Conservation (phyloP, 64 coral and sea anemone species). For the Cladopsammia gracilis region DNA sequence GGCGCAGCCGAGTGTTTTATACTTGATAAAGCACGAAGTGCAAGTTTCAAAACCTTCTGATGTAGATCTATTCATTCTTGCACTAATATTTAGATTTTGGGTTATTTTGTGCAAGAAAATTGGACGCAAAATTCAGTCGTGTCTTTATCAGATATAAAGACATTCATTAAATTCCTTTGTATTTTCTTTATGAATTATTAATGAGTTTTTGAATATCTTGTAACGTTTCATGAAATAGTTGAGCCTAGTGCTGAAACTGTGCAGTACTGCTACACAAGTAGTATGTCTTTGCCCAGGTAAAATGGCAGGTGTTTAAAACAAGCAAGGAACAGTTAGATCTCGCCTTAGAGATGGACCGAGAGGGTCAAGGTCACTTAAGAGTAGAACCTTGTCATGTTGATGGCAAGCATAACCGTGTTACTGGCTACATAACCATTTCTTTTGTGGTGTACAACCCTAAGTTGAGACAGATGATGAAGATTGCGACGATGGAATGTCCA, state of each 20-base stretch:
- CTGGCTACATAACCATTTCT: slow-evolving; percentile 67
- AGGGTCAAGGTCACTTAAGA: slow-evolving; percentile 46
- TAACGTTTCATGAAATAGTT: slow-evolving; percentile 28
- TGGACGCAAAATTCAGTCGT: no score
- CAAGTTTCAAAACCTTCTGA: no score
- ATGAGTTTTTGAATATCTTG: no score
- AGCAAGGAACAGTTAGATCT: slow-evolving; percentile 55
- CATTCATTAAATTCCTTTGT: no score
- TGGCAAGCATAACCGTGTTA: slow-evolving; percentile 62
- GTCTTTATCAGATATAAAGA: no score
- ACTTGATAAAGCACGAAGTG: no score
- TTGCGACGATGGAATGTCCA: slow-evolving; percentile 40
- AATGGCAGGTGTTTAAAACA: slow-evolving; percentile 58
- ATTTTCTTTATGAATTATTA: no score
- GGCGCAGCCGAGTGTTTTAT: no score
- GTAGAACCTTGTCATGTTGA: slow-evolving; percentile 70
- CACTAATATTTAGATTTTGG: no score
- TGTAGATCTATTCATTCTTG: no score
- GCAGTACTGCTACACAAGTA: slow-evolving; percentile 26
- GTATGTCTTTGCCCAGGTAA: no score
- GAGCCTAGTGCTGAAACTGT: slow-evolving; percentile 38
- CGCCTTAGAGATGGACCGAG: slow-evolving; percentile 65
- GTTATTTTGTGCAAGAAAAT: no score
- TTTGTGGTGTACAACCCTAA: slow-evolving; percentile 54
- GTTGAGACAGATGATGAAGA: slow-evolving; percentile 31